Conservation (phyloP, 2,888 invertebrate species). For the Flexamia atlantica region DNA sequence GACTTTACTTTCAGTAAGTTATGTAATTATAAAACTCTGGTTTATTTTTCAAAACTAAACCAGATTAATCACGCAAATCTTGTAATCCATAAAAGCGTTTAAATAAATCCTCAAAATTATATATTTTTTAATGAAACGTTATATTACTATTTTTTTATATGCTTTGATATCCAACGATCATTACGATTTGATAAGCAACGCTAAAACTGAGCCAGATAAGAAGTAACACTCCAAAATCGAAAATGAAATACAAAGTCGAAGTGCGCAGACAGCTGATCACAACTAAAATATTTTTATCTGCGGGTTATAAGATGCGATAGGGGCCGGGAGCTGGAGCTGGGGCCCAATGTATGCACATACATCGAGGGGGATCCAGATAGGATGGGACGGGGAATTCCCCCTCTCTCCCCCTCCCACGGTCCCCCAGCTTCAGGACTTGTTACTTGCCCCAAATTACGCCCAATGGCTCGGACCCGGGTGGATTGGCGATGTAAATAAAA, state of each 20-base stretch:
- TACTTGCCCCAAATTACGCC: slow-evolving; percentile 23
- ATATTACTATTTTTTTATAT: too few species aligned
- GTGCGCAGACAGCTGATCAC: background rate
- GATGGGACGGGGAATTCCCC: background rate
- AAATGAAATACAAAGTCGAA: background rate
- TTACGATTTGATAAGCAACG: too few species aligned
- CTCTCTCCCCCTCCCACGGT: background rate
- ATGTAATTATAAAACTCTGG: too few species aligned
- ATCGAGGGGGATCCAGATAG: slow-evolving; percentile 14
- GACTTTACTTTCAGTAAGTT: too few species aligned
- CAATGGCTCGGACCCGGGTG: slow-evolving; percentile 26
- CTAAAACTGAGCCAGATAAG: background rate
- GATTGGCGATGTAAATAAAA: background rate
- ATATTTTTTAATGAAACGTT: too few species aligned
- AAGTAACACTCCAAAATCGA: background rate
- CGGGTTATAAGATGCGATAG: slow-evolving; percentile 34
- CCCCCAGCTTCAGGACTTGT: background rate
- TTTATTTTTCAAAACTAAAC: too few species aligned
- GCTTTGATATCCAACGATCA: too few species aligned
- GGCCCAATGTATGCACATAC: slow-evolving; percentile 20
- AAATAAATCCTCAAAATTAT: too few species aligned
- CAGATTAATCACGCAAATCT: too few species aligned
- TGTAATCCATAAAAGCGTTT: too few species aligned
- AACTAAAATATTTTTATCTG: slow-evolving; percentile 38
- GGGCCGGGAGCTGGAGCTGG: background rate